Base-by-base conservation (phyloP, 2,888 invertebrate species). In the Cephus runcator region DNA sequence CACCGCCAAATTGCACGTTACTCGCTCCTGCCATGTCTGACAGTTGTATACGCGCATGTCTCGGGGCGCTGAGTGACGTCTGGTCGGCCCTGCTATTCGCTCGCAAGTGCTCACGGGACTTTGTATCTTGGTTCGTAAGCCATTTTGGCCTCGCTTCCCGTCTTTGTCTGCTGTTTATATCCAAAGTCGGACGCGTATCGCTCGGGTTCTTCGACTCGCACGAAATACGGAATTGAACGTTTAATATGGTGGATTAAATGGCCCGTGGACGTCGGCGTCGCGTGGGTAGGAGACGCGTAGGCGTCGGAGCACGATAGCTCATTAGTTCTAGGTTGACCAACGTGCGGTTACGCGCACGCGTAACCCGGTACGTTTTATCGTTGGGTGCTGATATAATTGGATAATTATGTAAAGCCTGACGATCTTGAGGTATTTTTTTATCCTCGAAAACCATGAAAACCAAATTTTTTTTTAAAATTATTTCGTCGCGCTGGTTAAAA, bases 281-380 rank as follows among this genome's bases (percentile, higher is more conserved):
- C 9, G 56, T 56, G 23, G 56, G 56, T 56, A 34, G 23, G 56
- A 9, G 56, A 56, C 56, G 56, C 56, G 56, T 56, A 76, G 73
- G 81, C 77, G 79, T 79, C 77, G 80, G 80, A 79, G 69, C 75
- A 34, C 75, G 80, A 80, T 76, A 77, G 81, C 81, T 80, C 82
- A 79, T 82, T 81, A 82, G 80, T 81, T 82, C 79, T 81, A 79
- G 80, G 80, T 81, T 82, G 77, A 78, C 79, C 78, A 80, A 79
- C 75, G 69, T 68, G 31, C 30, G 73, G 75, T 74, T 56, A 56
- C 2, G 56, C 56, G 56, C 56, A 56, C 23, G 56, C 56, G 23
- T 56, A 56, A 56, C 23, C 56, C 9, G 2, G 23, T 56, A 56
- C 9, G 23, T 2, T 56, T 9, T 56, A 56, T 56, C 56, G 23